Conservation (phyloP, 1,140 invertebrate species). For the Linepithema humile region DNA sequence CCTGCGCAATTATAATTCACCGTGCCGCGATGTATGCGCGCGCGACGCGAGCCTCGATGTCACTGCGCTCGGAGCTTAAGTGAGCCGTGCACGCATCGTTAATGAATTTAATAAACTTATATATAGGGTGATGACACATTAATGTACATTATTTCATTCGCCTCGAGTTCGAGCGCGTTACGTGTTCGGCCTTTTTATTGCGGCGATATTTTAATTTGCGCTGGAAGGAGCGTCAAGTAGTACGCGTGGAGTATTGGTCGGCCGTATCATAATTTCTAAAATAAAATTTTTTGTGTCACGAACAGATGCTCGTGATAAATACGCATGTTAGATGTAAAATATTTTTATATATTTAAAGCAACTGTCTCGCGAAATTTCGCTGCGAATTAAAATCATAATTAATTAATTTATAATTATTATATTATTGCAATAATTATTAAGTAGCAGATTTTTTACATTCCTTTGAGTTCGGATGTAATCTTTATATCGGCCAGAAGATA, state of each 20-base stretch:
- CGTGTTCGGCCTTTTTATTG: background rate
- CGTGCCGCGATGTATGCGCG: background rate
- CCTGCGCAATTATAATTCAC: background rate
- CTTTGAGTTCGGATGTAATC: too few species aligned
- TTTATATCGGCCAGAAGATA: background rate
- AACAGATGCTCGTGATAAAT: background rate
- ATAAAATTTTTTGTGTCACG: background rate
- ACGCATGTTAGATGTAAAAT: background rate
- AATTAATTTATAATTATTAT: conserved; percentile 19
- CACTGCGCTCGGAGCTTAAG: background rate
- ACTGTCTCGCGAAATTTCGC: background rate
- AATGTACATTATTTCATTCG: background rate
- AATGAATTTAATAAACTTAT: conserved; percentile 31
- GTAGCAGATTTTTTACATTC: too few species aligned
- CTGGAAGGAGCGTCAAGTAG: background rate
- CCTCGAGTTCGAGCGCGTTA: background rate
- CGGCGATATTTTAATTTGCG: background rate
- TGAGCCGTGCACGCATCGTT: background rate
- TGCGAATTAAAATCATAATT: background rate
- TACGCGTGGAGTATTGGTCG: background rate
- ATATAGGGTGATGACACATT: background rate
- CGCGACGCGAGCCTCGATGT: background rate
- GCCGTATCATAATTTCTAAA: background rate
- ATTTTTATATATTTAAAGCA: background rate
- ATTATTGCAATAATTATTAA: background rate